phyloP scores from a whole-genome alignment of 2,888 invertebrate species.

The Caenorhabditis parvicauda region DNA sequence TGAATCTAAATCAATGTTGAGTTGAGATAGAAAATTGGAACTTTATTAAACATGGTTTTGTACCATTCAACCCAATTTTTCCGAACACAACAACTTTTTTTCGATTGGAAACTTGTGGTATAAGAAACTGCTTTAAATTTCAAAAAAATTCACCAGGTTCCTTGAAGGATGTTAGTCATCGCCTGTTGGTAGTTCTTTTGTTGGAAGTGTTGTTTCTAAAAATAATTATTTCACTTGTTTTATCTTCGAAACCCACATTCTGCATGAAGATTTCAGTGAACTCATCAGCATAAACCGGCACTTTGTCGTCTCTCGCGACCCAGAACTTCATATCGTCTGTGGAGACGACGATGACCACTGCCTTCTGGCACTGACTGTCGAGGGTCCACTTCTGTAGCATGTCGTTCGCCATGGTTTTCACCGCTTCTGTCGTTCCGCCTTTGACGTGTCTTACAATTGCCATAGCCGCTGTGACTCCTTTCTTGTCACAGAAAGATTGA shows the following conservation, averaged over 20 bases:
- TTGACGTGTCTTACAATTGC: slow-evolving; percentile 50
- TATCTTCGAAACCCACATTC: slow-evolving; percentile 25
- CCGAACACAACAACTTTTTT: neutral
- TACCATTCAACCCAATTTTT: too few relatives aligned
- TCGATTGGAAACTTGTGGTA: neutral
- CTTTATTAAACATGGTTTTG: too few relatives aligned
- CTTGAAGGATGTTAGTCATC: slow-evolving; percentile 48
- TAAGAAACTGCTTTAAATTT: neutral
- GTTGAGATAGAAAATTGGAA: too few relatives aligned
- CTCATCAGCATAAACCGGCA: slow-evolving; percentile 54
- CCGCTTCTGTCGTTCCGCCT: slow-evolving; percentile 50
- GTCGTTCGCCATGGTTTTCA: slow-evolving; percentile 54
- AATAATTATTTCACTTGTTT: slow-evolving; percentile 3
- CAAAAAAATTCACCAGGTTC: slow-evolving; percentile 16
- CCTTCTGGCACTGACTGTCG: slow-evolving; percentile 56
- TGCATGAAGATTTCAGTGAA: slow-evolving; percentile 51
- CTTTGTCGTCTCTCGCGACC: slow-evolving; percentile 54
- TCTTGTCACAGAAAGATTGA: slow-evolving; percentile 53
- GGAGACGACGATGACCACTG: slow-evolving; percentile 42
- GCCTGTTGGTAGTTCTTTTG: slow-evolving; percentile 45
- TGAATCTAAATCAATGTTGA: too few relatives aligned
- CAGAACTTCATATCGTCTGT: slow-evolving; percentile 57
- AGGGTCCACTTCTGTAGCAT: slow-evolving; percentile 51
- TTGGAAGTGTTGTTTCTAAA: slow-evolving; percentile 47
- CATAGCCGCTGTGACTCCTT: slow-evolving; percentile 56